phyloP scores from a whole-genome alignment of 2,797 vertebrate genomes.

The Pipistrellus pygmaeus region DNA sequence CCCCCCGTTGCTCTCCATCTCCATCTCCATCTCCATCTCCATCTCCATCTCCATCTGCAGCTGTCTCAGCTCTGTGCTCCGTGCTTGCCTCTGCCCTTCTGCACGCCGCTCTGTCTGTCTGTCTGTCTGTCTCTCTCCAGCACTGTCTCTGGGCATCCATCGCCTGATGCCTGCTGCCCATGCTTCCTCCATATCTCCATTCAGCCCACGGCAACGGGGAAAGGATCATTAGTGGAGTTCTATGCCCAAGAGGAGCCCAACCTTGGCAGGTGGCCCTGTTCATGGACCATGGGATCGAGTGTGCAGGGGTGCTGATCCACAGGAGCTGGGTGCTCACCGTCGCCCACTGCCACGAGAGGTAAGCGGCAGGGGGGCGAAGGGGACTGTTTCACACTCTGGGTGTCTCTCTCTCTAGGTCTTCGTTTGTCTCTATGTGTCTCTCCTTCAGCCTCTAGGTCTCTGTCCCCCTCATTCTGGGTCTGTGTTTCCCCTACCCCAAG shows the following conservation, averaged over 20 bases:
- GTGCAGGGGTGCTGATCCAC: slow-evolving; percentile 87
- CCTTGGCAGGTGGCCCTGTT: slow-evolving; percentile 88
- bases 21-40: accelerated
- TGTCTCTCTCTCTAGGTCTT: neutral
- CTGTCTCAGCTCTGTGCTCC: neutral
- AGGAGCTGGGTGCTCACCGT: slow-evolving; percentile 80
- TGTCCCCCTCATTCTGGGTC: too few species aligned
- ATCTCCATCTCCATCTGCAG: accelerated
- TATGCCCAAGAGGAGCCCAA: slow-evolving; percentile 82
- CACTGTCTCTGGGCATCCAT: neutral
- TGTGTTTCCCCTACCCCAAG: too few species aligned
- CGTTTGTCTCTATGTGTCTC: neutral
- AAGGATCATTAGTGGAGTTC: slow-evolving; percentile 44
- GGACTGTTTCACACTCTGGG: too few species aligned
- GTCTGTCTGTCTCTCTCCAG: neutral
- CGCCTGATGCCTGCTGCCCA: too few species aligned
- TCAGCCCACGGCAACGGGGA: neutral
- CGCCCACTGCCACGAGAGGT: slow-evolving; percentile 81
- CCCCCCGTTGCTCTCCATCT: neutral
- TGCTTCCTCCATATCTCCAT: neutral
- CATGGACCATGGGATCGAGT: slow-evolving; percentile 62
- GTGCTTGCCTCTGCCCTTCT: neutral
- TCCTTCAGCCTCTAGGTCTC: neutral
- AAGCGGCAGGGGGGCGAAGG: accelerated
- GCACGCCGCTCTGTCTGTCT: too few species aligned